A percentile compares a stretch with the other conserved stretches of the same genome.
Conservation (phyloP, 1,140 invertebrate genomes). For the Phymastichus coffea region DNA sequence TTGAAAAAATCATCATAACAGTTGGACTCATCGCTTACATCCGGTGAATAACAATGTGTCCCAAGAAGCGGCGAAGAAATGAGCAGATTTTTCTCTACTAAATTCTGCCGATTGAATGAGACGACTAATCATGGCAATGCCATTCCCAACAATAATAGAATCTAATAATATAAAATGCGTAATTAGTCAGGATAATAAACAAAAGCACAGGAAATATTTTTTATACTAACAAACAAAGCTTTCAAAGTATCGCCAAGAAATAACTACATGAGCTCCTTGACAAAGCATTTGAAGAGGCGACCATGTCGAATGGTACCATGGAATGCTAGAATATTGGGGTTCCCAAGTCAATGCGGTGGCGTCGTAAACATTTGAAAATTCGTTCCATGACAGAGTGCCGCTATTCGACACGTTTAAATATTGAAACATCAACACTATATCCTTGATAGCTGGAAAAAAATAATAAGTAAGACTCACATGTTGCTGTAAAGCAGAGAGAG, state of each 20-base stretch:
- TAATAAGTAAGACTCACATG: too few species aligned
- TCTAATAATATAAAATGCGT: slow-evolving; percentile 57
- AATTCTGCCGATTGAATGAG: slow-evolving; percentile 53
- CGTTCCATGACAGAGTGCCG: slow-evolving; percentile 68
- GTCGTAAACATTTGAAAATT: slow-evolving; percentile 81
- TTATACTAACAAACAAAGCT: slow-evolving; percentile 68
- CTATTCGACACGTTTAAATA: slow-evolving; percentile 70
- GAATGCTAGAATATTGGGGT: slow-evolving; percentile 64
- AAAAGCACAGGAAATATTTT: too few species aligned
- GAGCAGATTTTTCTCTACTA: slow-evolving; percentile 61
- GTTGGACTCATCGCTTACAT: too few species aligned
- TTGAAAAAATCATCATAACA: slow-evolving; percentile 31
- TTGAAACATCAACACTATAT: slow-evolving; percentile 81
- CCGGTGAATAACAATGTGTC: slow-evolving; percentile 71
- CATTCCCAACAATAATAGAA: slow-evolving; percentile 67
- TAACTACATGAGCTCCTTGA: slow-evolving; percentile 62
- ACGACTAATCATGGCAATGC: slow-evolving; percentile 67
- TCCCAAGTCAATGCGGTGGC: slow-evolving; percentile 73
- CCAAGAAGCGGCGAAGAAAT: slow-evolving; percentile 70
- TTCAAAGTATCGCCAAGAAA: slow-evolving; percentile 73
- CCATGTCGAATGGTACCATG: slow-evolving; percentile 70
- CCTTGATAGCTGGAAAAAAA: slow-evolving; percentile 63
- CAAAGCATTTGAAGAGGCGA: slow-evolving; percentile 64
- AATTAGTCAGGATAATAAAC: too few species aligned
- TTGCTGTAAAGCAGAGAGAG: not conserved